Conservation (phyloP, 2,888 invertebrate species). For the Diloba caeruleocephala region DNA sequence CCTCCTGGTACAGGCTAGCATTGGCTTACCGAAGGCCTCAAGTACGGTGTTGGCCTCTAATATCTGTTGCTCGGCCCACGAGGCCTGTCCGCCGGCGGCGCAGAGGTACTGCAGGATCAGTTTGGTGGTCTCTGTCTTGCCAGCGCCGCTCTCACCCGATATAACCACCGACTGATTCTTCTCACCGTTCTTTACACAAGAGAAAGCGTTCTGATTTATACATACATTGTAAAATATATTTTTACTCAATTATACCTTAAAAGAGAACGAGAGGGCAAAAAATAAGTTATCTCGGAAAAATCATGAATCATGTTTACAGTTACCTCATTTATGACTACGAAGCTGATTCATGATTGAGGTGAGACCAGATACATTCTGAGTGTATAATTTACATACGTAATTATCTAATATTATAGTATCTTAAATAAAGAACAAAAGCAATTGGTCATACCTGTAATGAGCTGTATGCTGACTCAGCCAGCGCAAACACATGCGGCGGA, state of each 20-base stretch:
- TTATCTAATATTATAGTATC: no score
- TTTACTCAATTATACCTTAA: no score
- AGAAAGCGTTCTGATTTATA: not conserved
- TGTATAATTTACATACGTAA: no score
- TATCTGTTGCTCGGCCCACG: conserved; percentile 99
- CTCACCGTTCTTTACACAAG: conserved; percentile 76
- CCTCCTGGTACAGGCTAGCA: no score
- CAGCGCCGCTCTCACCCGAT: conserved; percentile 97
- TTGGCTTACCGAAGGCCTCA: conserved; percentile 96
- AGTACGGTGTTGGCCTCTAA: conserved; percentile 97
- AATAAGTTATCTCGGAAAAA: no score
- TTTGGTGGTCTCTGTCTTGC: conserved; percentile 98
- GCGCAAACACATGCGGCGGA: conserved; percentile 96
- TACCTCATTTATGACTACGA: no score
- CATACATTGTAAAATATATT: no score
- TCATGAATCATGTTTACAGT: no score
- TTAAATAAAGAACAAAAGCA: not conserved
- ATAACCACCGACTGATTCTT: conserved; percentile 95
- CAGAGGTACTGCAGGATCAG: conserved; percentile 97
- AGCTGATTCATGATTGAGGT: no score
- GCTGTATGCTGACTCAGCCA: conserved; percentile 96
- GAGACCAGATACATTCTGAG: no score
- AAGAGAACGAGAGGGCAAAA: no score
- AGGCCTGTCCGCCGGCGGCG: conserved; percentile 92
- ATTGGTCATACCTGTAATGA: conserved; percentile 89